Conservation (phyloP, 2,113 vertebrate genomes). For the Hippolais icterina region DNA sequence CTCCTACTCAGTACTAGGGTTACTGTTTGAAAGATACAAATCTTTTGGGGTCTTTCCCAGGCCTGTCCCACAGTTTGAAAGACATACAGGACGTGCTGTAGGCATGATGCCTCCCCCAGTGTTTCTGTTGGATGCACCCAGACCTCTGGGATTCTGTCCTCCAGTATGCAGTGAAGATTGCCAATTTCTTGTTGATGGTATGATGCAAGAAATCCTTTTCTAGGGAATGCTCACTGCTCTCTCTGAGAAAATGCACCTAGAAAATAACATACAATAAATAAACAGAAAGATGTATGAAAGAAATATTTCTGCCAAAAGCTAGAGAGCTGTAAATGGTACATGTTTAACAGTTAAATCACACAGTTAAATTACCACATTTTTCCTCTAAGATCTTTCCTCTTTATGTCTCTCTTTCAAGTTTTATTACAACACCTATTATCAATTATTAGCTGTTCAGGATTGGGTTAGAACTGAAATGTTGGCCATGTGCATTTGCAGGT, state of each 20-base stretch:
- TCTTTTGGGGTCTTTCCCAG: neutral
- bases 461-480: neutral
- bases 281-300: neutral
- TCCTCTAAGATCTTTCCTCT: neutral
- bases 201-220: neutral
- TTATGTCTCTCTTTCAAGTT: neutral
- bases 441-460: neutral
- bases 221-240: neutral
- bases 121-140: neutral
- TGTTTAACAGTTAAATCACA: neutral
- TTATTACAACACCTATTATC: neutral
- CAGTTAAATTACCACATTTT: neutral
- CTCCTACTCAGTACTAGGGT: neutral
- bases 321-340: neutral
- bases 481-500: neutral
- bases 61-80: neutral
- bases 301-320: neutral
- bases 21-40: neutral
- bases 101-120: neutral
- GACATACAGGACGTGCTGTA: neutral
- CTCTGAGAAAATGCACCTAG: neutral
- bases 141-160: neutral
- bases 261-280: neutral
- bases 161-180: fast-evolving
- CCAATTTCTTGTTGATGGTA: neutral